A percentile compares a stretch with the other conserved stretches of the same genome.
Conservation (phyloP, 2,797 vertebrate species). For the Pitangus sulphuratus region DNA sequence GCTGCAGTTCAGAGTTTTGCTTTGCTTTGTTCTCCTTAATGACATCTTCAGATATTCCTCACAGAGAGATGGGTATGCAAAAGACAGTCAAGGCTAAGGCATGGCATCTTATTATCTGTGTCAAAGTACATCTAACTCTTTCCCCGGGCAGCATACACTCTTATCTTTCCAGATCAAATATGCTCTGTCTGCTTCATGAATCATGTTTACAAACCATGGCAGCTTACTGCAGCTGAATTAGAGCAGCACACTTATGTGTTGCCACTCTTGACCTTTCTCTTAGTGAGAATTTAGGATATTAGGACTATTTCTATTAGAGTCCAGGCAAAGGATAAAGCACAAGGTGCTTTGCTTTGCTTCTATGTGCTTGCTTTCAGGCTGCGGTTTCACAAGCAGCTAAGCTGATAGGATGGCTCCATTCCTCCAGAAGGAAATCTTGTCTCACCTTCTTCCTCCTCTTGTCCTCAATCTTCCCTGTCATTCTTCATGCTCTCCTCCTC, state of each 20-base stretch:
- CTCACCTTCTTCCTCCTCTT: background rate
- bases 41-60: slow-evolving; percentile 10
- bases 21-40: slow-evolving; percentile 43
- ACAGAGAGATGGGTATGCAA: background rate
- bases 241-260: background rate
- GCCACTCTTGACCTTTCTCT: background rate
- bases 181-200: slow-evolving; percentile 12
- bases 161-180: slow-evolving; percentile 24
- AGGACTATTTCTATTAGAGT: background rate
- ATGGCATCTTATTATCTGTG: slow-evolving; percentile 8
- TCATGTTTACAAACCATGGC: background rate
- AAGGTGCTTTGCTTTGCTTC: background rate
- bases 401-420: background rate
- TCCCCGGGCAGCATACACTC: background rate
- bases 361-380: background rate
- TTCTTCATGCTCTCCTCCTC: background rate
- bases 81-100: slow-evolving; percentile 10
- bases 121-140: slow-evolving; percentile 16
- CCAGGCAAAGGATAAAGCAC: background rate
- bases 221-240: background rate
- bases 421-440: background rate
- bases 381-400: background rate
- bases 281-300: background rate
- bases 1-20: background rate
- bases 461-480: background rate